Evolutionary conservation across 2,888 invertebrate genomes (phyloP).

Genomic region (Phasia obesa): DNA sequence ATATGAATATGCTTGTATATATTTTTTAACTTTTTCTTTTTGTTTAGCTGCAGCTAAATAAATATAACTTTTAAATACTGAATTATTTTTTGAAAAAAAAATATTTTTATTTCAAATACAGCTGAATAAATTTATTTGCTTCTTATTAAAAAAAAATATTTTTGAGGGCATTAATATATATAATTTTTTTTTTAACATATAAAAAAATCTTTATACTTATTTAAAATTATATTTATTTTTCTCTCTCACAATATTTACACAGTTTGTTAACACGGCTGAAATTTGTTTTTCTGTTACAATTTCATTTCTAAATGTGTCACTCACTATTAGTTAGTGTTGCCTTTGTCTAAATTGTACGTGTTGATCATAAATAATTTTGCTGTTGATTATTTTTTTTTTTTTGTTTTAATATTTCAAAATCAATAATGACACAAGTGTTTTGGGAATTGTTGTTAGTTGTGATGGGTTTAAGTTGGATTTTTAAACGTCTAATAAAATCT

Average conservation of each 20-base stretch:
- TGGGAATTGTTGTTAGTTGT: conserved; percentile 29
- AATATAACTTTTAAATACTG: conserved; percentile 70
- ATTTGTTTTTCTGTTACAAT: conserved; percentile 53
- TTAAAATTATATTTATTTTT: conserved; percentile 39
- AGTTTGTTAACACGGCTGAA: conserved; percentile 57
- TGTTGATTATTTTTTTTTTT: conserved; percentile 21
- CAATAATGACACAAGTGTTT: conserved; percentile 69
- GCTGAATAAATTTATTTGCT: conserved; percentile 62
- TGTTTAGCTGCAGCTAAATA: conserved; percentile 71
- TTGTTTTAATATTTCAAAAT: conserved; percentile 44
- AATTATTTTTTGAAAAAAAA: conserved; percentile 17
- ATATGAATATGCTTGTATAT: background rate
- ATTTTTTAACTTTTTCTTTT: background rate
- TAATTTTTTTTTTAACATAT: conserved; percentile 1
- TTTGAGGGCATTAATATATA: conserved; percentile 46
- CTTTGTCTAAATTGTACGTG: conserved; percentile 67
- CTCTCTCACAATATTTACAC: conserved; percentile 59
- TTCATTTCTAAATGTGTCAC: conserved; percentile 57
- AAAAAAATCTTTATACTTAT: conserved; percentile 59
- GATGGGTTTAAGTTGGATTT: conserved; percentile 26
- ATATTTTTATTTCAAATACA: conserved; percentile 56
- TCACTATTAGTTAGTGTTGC: conserved; percentile 60
- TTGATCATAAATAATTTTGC: conserved; percentile 64
- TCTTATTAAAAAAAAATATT: conserved; percentile 13
- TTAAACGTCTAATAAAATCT: conserved; percentile 7